Evolutionary conservation across 2,888 invertebrate species (phyloP).

Genomic region (Rhyacophila evoluta): DNA sequence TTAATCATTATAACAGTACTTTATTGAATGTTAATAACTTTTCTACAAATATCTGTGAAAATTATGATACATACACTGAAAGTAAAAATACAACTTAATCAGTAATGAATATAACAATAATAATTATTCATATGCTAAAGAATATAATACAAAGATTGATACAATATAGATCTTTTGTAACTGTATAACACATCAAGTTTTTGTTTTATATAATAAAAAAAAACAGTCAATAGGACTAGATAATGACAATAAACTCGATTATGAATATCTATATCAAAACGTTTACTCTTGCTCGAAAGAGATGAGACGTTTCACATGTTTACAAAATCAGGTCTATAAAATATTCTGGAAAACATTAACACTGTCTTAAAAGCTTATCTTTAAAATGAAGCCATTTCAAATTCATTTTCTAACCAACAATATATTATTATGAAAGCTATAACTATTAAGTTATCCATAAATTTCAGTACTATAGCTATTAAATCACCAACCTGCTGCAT

Average conservation of each 20-base stretch:
- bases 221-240: conserved; percentile 5
- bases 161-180: background rate
- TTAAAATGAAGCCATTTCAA: background rate
- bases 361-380: conserved; percentile 17
- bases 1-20: conserved; percentile 47
- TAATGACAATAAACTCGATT: background rate
- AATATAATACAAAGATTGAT: conserved; percentile 1
- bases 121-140: conserved; percentile 8
- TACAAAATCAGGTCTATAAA: background rate
- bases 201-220: background rate
- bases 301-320: background rate
- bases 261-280: background rate
- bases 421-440: conserved; percentile 4
- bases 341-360: background rate
- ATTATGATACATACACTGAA: conserved; percentile 32
- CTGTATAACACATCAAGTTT: background rate
- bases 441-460: conserved; percentile 12
- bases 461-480: conserved; percentile 32
- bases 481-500: conserved; percentile 35
- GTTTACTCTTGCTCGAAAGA: background rate
- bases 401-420: conserved; percentile 1
- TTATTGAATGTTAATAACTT: conserved; percentile 45
- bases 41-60: conserved; percentile 44
- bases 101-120: background rate
- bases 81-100: conserved; percentile 38